Conservation (phyloP, 2,113 vertebrate species). For the Calidris pygmaea region DNA sequence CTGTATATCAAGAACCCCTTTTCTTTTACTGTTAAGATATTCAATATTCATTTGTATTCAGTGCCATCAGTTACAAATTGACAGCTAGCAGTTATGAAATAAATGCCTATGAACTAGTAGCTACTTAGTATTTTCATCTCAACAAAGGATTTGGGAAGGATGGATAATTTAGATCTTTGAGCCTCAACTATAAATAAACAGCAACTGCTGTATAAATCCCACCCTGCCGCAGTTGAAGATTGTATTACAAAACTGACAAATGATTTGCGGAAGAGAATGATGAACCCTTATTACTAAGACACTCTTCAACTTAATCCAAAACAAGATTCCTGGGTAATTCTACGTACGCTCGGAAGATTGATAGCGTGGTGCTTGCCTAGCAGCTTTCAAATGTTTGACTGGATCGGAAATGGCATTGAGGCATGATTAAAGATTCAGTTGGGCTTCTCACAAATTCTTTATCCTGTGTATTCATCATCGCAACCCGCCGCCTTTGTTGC, state of each 20-base stretch:
- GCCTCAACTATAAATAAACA: slow-evolving; percentile 58
- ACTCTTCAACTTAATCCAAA: slow-evolving; percentile 76
- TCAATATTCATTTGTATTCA: slow-evolving; percentile 69
- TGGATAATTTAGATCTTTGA: slow-evolving; percentile 64
- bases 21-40: slow-evolving; percentile 59
- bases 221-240: slow-evolving; percentile 48
- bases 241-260: slow-evolving; percentile 70
- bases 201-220: slow-evolving; percentile 51
- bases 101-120: slow-evolving; percentile 54
- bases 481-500: slow-evolving; percentile 59
- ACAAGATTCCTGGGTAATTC: slow-evolving; percentile 73
- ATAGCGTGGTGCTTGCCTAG: slow-evolving; percentile 61
- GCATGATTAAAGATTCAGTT: slow-evolving; percentile 58
- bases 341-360: slow-evolving; percentile 59
- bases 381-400: slow-evolving; percentile 71
- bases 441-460: slow-evolving; percentile 66
- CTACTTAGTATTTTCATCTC: slow-evolving; percentile 62
- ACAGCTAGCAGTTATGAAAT: slow-evolving; percentile 63
- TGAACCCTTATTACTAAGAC: slow-evolving; percentile 72
- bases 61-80: slow-evolving; percentile 49
- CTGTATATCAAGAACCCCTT: slow-evolving; percentile 12
- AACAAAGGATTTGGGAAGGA: slow-evolving; percentile 53
- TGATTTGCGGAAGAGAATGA: slow-evolving; percentile 72
- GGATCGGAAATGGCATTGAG: slow-evolving; percentile 59
- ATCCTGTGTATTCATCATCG: slow-evolving; percentile 60